phyloP scores from a whole-genome alignment of 2,797 vertebrate genomes.

The Sparidentex hasta region DNA sequence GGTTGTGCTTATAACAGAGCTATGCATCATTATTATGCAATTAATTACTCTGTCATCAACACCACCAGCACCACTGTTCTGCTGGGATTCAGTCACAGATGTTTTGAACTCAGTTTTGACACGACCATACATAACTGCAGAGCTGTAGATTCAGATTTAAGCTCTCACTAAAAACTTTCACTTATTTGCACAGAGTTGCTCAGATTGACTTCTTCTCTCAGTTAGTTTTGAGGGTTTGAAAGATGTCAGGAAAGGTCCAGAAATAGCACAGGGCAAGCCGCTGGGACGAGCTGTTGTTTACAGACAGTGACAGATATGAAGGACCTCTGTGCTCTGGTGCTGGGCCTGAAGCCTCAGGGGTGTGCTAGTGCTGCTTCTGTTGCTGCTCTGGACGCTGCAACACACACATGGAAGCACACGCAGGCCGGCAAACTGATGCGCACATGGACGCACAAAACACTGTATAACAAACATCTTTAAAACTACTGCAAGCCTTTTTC shows the following conservation, averaged over 20 bases:
- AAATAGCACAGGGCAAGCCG: conserved; percentile 71
- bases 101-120: conserved; percentile 58
- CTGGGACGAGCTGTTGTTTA: conserved; percentile 82
- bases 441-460: conserved; percentile 20
- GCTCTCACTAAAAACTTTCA: conserved; percentile 53
- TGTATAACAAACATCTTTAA: no score
- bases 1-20: conserved; percentile 69
- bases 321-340: conserved; percentile 80
- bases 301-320: conserved; percentile 84
- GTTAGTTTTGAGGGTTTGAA: conserved; percentile 72
- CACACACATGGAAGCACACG: conserved; percentile 30
- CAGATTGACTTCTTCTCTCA: conserved; percentile 58
- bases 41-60: conserved; percentile 83
- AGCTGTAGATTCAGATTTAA: conserved; percentile 17
- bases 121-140: conserved; percentile 50
- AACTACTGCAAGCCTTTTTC: no score
- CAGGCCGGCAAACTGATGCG: conserved; percentile 19
- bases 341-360: conserved; percentile 71
- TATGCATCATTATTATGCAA: conserved; percentile 85
- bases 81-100: conserved; percentile 68
- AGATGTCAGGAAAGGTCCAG: conserved; percentile 73
- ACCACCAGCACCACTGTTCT: conserved; percentile 49
- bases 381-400: conserved; percentile 57
- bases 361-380: conserved; percentile 64
- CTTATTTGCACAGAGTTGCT: conserved; percentile 45